phyloP scores from a whole-genome alignment of 2,113 vertebrate genomes.

The Raja brachyura region DNA sequence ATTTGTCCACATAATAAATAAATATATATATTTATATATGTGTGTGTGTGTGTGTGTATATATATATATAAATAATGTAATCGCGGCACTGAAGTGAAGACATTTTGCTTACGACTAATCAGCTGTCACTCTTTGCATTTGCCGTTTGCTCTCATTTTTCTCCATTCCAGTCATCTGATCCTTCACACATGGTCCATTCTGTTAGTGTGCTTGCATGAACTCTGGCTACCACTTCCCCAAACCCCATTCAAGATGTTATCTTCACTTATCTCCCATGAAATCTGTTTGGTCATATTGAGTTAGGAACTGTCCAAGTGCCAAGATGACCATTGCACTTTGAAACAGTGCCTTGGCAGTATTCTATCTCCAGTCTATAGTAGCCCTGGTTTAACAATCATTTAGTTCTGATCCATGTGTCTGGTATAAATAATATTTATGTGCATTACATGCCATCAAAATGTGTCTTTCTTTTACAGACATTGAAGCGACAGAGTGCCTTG shows the following conservation, averaged over 20 bases:
- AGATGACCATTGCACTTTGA: no score
- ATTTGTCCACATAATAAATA: background rate
- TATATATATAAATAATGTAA: background rate
- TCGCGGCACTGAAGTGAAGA: background rate
- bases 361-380: no score
- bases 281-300: background rate
- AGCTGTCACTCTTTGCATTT: background rate
- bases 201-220: background rate
- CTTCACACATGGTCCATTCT: background rate
- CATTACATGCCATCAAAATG: background rate
- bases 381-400: no score
- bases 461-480: conserved; percentile 50
- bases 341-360: no score
- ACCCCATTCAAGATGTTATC: background rate
- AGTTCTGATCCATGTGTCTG: background rate
- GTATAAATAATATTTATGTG: background rate
- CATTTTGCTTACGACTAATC: background rate
- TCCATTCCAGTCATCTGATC: background rate
- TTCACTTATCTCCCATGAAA: background rate
- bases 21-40: no score
- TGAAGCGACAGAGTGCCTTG: conserved; percentile 72
- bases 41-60: no score
- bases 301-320: no score
- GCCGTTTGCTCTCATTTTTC: background rate
- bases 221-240: background rate